phyloP scores from a whole-genome alignment of 1,140 invertebrate species.

The Metopolophium dirhodum region DNA sequence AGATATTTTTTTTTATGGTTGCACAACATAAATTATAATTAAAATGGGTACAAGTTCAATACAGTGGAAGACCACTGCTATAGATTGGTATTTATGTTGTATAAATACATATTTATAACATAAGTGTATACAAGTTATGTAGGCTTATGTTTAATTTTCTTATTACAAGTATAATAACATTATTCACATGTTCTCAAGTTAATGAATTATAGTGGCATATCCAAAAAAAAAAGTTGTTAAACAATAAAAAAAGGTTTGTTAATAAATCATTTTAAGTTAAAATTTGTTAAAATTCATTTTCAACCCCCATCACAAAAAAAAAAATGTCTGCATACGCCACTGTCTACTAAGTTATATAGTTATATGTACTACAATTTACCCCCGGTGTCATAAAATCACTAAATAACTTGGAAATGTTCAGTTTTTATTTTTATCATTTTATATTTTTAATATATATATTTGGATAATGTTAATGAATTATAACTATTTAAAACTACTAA shows the following conservation, averaged over 20 bases:
- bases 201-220: too few relatives aligned
- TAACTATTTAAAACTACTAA: too few relatives aligned
- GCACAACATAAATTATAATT: background rate
- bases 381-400: background rate
- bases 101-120: background rate
- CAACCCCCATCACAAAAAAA: too few relatives aligned
- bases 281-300: too few relatives aligned
- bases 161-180: background rate
- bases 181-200: too few relatives aligned
- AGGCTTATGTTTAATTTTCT: background rate
- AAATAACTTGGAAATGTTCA: background rate
- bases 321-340: too few relatives aligned
- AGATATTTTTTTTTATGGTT: background rate
- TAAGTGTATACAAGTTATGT: background rate
- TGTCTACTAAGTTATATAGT: background rate
- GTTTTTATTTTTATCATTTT: background rate
- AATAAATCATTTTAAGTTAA: too few relatives aligned
- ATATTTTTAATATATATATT: background rate
- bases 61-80: background rate
- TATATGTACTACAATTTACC: background rate
- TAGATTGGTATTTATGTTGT: background rate
- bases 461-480: too few relatives aligned
- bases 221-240: too few relatives aligned
- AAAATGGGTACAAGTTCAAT: background rate
- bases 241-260: too few relatives aligned